Percentiles rank a stretch among this genome's conserved stretches.
Evolutionary conservation across 2,113 vertebrate species (phyloP).

Genomic region (Elgaria multicarinata): DNA sequence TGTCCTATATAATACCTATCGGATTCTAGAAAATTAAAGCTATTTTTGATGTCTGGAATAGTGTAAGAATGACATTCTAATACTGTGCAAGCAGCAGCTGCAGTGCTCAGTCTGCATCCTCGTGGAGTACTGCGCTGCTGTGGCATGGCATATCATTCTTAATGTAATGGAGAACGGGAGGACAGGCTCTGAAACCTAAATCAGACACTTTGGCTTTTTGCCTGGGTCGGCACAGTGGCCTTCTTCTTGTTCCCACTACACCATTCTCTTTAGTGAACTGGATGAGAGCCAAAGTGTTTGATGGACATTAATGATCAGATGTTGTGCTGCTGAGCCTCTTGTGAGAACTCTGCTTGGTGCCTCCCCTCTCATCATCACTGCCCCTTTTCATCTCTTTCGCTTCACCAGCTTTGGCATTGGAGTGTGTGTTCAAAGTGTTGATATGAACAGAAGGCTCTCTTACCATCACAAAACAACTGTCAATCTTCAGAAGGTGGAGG

Average conservation of each 20-base stretch:
- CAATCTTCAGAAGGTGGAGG: background rate
- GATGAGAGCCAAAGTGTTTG: slow-evolving; percentile 46
- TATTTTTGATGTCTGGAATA: background rate
- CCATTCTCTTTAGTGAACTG: slow-evolving; percentile 50
- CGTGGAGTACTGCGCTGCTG: slow-evolving; percentile 2
- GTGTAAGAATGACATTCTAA: background rate
- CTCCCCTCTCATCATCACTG: slow-evolving; percentile 60
- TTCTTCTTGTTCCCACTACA: slow-evolving; percentile 28
- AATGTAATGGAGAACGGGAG: background rate
- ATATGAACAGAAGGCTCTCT: slow-evolving; percentile 22
- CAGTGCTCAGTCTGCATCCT: background rate
- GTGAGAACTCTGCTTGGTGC: slow-evolving; percentile 50
- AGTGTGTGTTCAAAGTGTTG: slow-evolving; percentile 34
- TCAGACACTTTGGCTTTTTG: slow-evolving; percentile 33
- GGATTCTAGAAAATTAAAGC: slow-evolving; percentile 3
- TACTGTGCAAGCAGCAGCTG: fast-evolving
- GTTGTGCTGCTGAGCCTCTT: slow-evolving; percentile 59
- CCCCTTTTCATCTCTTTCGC: slow-evolving; percentile 63
- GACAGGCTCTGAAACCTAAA: slow-evolving; percentile 22
- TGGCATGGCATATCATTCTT: background rate
- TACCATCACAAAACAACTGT: slow-evolving; percentile 30
- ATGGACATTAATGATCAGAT: slow-evolving; percentile 63
- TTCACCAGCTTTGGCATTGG: slow-evolving; percentile 56
- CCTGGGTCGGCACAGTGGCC: background rate
- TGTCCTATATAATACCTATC: background rate